Evolutionary conservation across 2,888 invertebrate genomes (phyloP), one percentile per base, ranked within the genome.

Genomic region (Mellilla xanthometata): DNA sequence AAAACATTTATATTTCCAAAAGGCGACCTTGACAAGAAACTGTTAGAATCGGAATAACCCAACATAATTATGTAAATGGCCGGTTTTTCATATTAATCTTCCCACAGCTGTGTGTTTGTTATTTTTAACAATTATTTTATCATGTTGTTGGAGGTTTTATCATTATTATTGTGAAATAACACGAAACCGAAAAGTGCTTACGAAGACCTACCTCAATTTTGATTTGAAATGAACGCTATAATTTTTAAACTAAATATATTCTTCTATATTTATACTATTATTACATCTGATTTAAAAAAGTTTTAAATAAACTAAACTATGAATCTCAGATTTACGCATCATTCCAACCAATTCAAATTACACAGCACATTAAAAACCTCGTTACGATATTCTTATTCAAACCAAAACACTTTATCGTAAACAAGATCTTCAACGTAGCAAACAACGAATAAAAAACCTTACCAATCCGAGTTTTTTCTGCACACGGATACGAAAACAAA

Each of bases 11-110:
- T 12, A 31, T 31, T 39, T 31, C 15, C 12, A 33, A 33, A 35
- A 29, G 55, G 58, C 70, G 81, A 72, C 81, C 80, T 80, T 80
- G 81, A 55, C 58, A 56, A 52, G 62, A 77, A 81, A 78, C 80
- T 76, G 81, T 81, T 74, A 60, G 42, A 51, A 48, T 68, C 46
- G 69, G 65, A 69, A 72, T 68, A 72, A 75, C 69, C 73, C 72
- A 62, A 49, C 56, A 56, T 58, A 59, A 68, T 68, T 72, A 74
- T 73, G 70, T 60, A 67, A 76, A 74, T 65, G 43, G 52, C 47
- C 42, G 48, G 47, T 34, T 63, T 68, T 67, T 64, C 52, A 55
- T 62, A 62, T 54, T 60, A 60, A 65, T 64, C 56, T 60, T 27
- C 47, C 50, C 59, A 61, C 67, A 73, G 72, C 71, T 76, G 76